Evolutionary conservation across 2,888 invertebrate genomes (phyloP).

Genomic region (Tinea trinotella): DNA sequence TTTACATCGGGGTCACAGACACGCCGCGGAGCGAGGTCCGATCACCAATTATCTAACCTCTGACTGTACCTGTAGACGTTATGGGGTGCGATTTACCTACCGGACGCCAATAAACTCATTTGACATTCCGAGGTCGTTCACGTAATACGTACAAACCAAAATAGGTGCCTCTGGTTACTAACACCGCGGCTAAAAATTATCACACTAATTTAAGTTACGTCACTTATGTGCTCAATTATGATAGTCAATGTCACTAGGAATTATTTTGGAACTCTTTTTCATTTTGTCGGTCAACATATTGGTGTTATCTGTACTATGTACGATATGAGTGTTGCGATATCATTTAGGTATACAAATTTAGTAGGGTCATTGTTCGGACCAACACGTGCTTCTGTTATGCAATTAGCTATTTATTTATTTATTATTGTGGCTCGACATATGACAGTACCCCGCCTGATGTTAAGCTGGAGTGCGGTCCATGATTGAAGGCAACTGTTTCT

Average conservation of each 20-base stretch:
- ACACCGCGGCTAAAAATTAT: conserved; percentile 12
- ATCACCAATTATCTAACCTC: conserved; percentile 61
- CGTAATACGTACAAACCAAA: conserved; percentile 56
- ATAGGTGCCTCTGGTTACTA: conserved; percentile 44
- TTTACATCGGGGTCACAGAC: conserved; percentile 73
- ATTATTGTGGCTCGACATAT: no score
- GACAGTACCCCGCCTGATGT: no score
- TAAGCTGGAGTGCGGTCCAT: no score
- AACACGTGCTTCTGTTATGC: conserved; percentile 55
- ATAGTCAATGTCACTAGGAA: conserved; percentile 7
- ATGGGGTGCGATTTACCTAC: conserved; percentile 28
- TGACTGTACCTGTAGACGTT: conserved; percentile 30
- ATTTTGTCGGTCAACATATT: conserved; percentile 10
- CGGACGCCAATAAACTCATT: conserved; percentile 66
- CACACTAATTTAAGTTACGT: neutral
- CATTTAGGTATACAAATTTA: conserved; percentile 10
- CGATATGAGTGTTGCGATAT: conserved; percentile 31
- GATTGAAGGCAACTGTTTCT: no score
- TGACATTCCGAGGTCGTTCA: conserved; percentile 62
- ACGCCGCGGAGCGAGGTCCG: conserved; percentile 59
- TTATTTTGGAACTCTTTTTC: neutral
- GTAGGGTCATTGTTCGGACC: conserved; percentile 48
- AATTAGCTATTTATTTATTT: conserved; percentile 7
- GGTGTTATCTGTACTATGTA: conserved; percentile 43
- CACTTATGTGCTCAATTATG: conserved; percentile 6